Conservation (phyloP, 1,140 invertebrate genomes). For the Centruroides sculpturatus region DNA sequence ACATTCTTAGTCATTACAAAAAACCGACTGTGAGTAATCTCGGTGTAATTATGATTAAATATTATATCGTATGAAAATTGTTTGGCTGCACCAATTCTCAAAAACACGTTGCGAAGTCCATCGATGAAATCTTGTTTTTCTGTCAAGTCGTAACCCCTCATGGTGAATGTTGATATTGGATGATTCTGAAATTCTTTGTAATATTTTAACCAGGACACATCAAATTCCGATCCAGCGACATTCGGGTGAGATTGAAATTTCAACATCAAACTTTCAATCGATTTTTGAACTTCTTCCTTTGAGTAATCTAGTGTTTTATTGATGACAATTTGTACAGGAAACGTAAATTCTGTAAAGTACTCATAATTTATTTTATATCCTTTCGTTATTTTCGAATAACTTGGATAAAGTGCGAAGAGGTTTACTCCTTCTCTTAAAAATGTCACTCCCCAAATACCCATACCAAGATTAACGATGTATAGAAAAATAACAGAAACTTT, state of each 20-base stretch:
- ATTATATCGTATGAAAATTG: constrained; percentile 64
- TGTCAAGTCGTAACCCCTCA: constrained; percentile 52
- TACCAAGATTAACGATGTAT: too few species aligned
- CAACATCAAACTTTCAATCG: constrained; percentile 61
- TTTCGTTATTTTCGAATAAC: too few species aligned
- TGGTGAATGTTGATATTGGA: constrained; percentile 46
- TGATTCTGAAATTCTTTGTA: constrained; percentile 61
- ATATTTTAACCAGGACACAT: constrained; percentile 61
- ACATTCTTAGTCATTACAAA: constrained; percentile 36
- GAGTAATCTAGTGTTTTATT: constrained; percentile 72
- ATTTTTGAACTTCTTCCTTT: constrained; percentile 52
- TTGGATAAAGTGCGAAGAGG: too few species aligned
- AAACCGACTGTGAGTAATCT: constrained; percentile 69
- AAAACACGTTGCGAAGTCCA: constrained; percentile 51
- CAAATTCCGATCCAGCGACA: too few species aligned
- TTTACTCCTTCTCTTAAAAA: too few species aligned
- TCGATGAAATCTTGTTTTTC: constrained; percentile 59
- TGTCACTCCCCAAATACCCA: too few species aligned
- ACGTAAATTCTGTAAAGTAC: constrained; percentile 79
- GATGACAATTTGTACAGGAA: constrained; percentile 74
- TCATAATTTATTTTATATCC: too few species aligned
- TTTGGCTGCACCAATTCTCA: constrained; percentile 31
- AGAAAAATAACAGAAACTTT: too few species aligned
- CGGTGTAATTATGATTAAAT: constrained; percentile 54
- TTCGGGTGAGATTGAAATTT: constrained; percentile 46